These are phyloP conservation scores for Campoletis sonorensis DNA, from an alignment of 1,140 invertebrate genomes.

Conservation along the genomic window DNA sequence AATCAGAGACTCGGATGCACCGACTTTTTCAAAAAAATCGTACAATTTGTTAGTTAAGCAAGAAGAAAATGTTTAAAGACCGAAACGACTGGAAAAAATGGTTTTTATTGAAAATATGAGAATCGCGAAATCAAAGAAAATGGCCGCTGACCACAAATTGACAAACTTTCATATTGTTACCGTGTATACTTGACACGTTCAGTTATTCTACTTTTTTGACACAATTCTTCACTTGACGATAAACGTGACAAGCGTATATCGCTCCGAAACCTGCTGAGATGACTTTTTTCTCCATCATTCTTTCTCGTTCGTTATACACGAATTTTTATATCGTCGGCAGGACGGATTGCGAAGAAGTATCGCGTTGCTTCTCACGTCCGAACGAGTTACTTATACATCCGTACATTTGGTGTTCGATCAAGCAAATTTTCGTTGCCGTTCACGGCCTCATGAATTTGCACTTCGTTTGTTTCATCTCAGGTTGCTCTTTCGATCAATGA, in stretches of 20 bases:
- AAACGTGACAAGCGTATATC: slow-evolving; percentile 1
- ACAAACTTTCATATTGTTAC: neutral
- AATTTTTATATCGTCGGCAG: slow-evolving; percentile 20
- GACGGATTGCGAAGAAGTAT: slow-evolving; percentile 67
- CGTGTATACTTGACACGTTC: neutral
- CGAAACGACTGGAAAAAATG: no score
- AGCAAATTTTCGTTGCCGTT: slow-evolving; percentile 61
- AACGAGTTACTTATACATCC: slow-evolving; percentile 65
- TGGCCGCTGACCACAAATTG: neutral
- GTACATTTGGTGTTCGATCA: slow-evolving; percentile 47
- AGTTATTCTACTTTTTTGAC: neutral
- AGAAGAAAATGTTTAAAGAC: no score
- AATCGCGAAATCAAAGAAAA: neutral
- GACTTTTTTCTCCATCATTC: neutral
- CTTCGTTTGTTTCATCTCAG: slow-evolving; percentile 72
- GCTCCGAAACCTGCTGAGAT: neutral
- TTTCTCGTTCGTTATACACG: neutral
- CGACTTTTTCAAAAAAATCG: no score
- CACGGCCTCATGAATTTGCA: slow-evolving; percentile 69
- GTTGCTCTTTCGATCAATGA: slow-evolving; percentile 67
- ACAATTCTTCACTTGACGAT: slow-evolving; percentile 41
- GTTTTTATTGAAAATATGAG: no score
- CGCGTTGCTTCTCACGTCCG: slow-evolving; percentile 72
- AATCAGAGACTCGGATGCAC: no score
- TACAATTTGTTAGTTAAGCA: no score